Evolutionary conservation across 2,888 invertebrate genomes (phyloP), one percentile per base, ranked within the genome.

Genomic region (Helobdella robusta): DNA sequence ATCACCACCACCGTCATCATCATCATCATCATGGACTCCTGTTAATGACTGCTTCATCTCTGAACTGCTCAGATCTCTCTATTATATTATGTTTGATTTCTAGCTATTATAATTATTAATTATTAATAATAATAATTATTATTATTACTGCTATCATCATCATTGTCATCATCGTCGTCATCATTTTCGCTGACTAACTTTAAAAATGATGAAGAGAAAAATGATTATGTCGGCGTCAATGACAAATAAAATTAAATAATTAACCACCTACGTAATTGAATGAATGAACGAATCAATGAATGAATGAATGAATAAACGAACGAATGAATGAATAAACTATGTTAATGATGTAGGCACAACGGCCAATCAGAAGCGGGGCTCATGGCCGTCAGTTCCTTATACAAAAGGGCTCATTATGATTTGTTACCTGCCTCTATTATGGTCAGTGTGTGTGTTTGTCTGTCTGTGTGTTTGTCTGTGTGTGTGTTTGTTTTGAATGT

Each of bases 281-380:
- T n/a, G n/a, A n/a, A n/a, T n/a, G n/a, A n/a, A n/a, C n/a, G n/a
- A n/a, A n/a, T n/a, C n/a, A n/a, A n/a, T n/a, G n/a, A n/a, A n/a
- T n/a, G n/a, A n/a, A n/a, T n/a, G n/a, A n/a, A n/a, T n/a, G n/a
- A n/a, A n/a, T n/a, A n/a, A n/a, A n/a, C n/a, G n/a, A n/a, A n/a
- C n/a, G n/a, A n/a, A n/a, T n/a, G n/a, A n/a, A n/a, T n/a, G n/a
- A n/a, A n/a, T n/a, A n/a, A n/a, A n/a, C n/a, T n/a, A n/a, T 20
- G 54, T 28, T 20, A 30, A 54, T 25, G n/a, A 4, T 56, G n/a
- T 32, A 56, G 56, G 56, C 32, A 30, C 56, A 56, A 56, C 32
- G 56, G 28, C 32, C 30, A 30, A 8, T 32, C 56, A 4, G 56
- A 56, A n/a, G 56, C 28, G 32, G 56, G 56, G 8, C 32, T 30